Evolutionary conservation across 2,888 invertebrate genomes (phyloP), one percentile per base, ranked within the genome.

Genomic region (Habrosyne pyritoides): DNA sequence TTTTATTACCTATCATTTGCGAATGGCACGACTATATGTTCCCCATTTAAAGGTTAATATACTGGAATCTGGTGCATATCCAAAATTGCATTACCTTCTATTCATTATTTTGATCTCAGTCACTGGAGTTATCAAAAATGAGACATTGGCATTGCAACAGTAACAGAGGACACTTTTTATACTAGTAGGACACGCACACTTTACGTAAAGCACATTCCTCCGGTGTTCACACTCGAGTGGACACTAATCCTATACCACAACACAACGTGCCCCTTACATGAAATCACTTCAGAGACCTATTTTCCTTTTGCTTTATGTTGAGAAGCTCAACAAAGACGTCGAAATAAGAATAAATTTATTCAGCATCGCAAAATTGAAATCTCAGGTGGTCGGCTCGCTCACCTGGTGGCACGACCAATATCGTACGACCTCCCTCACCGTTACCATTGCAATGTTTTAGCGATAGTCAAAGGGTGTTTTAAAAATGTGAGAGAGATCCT

Each of bases 341-440:
- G 77, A 81, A 83, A 86, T 83, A 83, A 74, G 83, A 84, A 88
- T 86, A 89, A 87, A 89, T 88, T 86, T 88, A 89, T 87, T 84
- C 87, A 81, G 79, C 83, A 83, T 79, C 81, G 81, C 83, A 79
- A 90, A 88, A 91, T 90, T 91, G 88, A 89, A 91, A 90, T 90
- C 89, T 89, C 91, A 90, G 89, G 89, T 90, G 90, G 87, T 82
- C 83, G 80, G 68, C 71, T 71, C 61, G 73, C 76, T 71, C 74
- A 77, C 67, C 76, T 75, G 67, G 61, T 69, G 61, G 62, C 57
- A 56, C 57, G 62, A 63, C 87, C 84, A 79, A 60, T 55, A 7
- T 75, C 47, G 42, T 28, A 33, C 70, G 86, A 78, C 60, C 85
- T 68, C 59, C 72, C 59, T 61, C 58, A 54, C 61, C 61, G 63